phyloP scores from a whole-genome alignment of 2,888 invertebrate genomes.

The Drosophila limbata region DNA sequence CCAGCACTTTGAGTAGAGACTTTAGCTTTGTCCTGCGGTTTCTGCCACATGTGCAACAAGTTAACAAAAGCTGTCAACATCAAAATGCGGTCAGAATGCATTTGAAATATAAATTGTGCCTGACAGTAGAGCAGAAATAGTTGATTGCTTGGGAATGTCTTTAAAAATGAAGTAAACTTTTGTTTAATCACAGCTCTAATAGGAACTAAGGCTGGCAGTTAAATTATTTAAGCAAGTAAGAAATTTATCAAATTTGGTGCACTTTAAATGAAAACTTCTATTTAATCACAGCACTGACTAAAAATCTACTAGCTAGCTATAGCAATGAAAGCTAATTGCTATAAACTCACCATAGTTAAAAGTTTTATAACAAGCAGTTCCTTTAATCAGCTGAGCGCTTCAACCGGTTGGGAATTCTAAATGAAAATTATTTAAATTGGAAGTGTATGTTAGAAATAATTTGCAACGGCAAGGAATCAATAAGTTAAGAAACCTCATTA shows the following conservation, averaged over 20 bases:
- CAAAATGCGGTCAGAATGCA: constrained; percentile 36
- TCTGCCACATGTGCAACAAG: constrained; percentile 38
- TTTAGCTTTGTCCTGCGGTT: constrained; percentile 24
- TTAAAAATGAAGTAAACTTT: not conserved
- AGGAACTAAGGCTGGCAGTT: not conserved
- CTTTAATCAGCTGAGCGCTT: not conserved
- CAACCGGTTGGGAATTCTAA: not conserved
- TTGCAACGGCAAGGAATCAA: not conserved
- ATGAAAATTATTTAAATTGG: not conserved
- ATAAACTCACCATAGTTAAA: not conserved
- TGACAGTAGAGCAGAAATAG: constrained; percentile 1
- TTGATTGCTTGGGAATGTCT: not conserved
- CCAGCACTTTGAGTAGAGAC: constrained; percentile 22
- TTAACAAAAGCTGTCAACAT: constrained; percentile 32
- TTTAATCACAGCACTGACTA: not conserved
- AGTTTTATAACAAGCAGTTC: not conserved
- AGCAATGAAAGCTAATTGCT: not conserved
- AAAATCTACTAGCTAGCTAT: not conserved
- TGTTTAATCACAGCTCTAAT: not conserved
- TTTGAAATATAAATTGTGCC: constrained; percentile 33
- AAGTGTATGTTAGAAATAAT: not conserved
- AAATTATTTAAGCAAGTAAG: not conserved
- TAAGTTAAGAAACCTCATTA: not conserved
- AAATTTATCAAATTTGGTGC: not conserved
- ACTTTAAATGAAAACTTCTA: rapidly evolving